Base-by-base conservation (phyloP, 2,113 vertebrate genomes). In the Willisornis vidua region DNA sequence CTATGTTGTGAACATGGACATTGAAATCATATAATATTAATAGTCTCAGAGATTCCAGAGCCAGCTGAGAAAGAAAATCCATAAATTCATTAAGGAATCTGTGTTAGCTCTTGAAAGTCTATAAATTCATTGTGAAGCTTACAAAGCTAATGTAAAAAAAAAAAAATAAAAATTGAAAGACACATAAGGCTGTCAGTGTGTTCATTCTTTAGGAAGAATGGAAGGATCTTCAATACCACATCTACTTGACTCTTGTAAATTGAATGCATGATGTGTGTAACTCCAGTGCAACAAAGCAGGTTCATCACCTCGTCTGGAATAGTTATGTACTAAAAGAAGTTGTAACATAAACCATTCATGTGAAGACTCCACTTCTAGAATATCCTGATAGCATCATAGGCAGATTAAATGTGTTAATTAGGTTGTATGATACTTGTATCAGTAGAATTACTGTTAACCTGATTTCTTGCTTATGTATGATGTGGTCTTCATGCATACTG, bases 51-150 rank as follows among this genome's bases (percentile, higher is more conserved):
- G 39, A 93, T 85, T 95, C 52, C 51, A 93, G 48, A 81, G 51
- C 59, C 25, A 93, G 33, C 28, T 76, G 67, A 96, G 83, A 93
- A 96, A 88, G 71, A 94, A 98, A 97, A 98, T 97, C 90, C 80
- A 96, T 95, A 96, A 87, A 94, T 97, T 95, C 92, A 95, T 97
- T 97, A 96, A 96, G 67, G 71, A 96, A 90, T 18, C 9, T 88
- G 28, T 87, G 58, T 54, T 91, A 96, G 82, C 75, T 85, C 37
- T 81, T 91, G 49, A 48, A 94, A 48, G 35, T 66, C 82, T 88
- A 37, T 94, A 94, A 97, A 97, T 96, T 95, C 43, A 55, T 48
- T 91, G 17, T 74, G 57, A 79, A 89, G 39, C 31, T 79, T 87
- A 24, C n/a, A 70, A 26, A 89, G 76, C 31, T 57, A 65, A 31